A percentile compares a stretch with the other conserved stretches of the same genome.
Evolutionary conservation across 2,888 invertebrate genomes (phyloP).

Genomic region (Bedellia somnulentella): DNA sequence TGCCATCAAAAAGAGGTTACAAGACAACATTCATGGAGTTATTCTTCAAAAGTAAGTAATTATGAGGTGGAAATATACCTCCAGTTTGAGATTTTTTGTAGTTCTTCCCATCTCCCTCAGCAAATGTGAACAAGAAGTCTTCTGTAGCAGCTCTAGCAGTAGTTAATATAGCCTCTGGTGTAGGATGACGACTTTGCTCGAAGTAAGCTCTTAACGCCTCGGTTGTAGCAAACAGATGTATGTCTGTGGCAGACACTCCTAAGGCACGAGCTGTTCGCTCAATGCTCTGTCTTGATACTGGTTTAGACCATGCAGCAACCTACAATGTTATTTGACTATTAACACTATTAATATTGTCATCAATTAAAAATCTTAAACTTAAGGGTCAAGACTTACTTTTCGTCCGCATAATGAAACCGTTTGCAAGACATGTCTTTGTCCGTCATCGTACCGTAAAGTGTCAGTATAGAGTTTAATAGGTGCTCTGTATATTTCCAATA

Average conservation of each 20-base stretch:
- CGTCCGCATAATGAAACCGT: conserved; percentile 70
- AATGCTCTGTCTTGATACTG: conserved; percentile 59
- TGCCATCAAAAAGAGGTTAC: too few relatives aligned
- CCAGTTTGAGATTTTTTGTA: conserved; percentile 60
- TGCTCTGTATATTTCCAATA: conserved; percentile 32
- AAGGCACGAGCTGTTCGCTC: conserved; percentile 61
- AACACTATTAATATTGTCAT: not conserved
- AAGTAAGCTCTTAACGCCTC: conserved; percentile 68
- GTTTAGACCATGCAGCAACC: conserved; percentile 72
- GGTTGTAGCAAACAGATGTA: conserved; percentile 64
- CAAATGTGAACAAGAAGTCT: conserved; percentile 53
- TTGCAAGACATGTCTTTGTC: conserved; percentile 58
- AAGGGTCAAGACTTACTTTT: conserved; percentile 34
- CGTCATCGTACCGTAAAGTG: conserved; percentile 57
- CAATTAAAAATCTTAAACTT: too few relatives aligned
- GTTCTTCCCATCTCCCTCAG: conserved; percentile 40
- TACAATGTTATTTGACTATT: conserved; percentile 10
- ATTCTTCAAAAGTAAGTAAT: too few relatives aligned
- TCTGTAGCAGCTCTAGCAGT: conserved; percentile 65
- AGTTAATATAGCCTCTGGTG: conserved; percentile 63
- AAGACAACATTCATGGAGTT: too few relatives aligned
- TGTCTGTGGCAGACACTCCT: conserved; percentile 65
- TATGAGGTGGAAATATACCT: conserved; percentile 32
- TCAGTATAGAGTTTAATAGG: conserved; percentile 54
- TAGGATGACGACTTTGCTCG: conserved; percentile 40